Evolutionary conservation across 2,797 vertebrate genomes (phyloP).

Genomic region (Mormyrus proboscirostris): DNA sequence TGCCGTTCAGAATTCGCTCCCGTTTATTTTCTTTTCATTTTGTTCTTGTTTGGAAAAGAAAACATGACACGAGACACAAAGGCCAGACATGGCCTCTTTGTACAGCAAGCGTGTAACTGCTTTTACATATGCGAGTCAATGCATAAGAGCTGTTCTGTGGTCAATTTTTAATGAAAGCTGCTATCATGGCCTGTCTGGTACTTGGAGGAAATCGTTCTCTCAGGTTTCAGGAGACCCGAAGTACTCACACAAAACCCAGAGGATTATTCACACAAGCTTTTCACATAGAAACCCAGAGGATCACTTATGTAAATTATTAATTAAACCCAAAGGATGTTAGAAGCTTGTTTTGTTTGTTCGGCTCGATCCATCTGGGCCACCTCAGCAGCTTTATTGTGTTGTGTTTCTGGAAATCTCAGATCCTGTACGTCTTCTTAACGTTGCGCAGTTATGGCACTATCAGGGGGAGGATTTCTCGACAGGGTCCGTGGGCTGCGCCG

Average conservation of each 20-base stretch:
- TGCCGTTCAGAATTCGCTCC: background rate
- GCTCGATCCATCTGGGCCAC: background rate
- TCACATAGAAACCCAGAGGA: background rate
- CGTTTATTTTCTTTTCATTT: background rate
- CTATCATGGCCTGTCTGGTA: background rate
- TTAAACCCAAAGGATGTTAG: constrained; percentile 5
- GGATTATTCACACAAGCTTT: background rate
- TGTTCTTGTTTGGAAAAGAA: background rate
- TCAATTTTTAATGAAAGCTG: constrained; percentile 13
- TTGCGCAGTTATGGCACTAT: background rate
- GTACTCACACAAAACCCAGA: background rate
- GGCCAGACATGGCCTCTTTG: background rate
- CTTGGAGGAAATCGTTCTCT: background rate
- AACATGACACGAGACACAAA: background rate
- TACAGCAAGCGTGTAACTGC: background rate
- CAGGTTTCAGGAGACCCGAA: background rate
- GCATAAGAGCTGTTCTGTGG: background rate
- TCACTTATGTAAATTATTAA: background rate
- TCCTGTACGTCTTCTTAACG: background rate
- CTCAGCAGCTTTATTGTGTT: background rate
- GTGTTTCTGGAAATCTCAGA: background rate
- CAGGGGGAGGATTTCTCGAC: background rate
- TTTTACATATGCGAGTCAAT: background rate
- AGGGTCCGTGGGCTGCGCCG: background rate
- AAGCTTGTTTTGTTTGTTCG: background rate